Conservation (phyloP, 2,888 invertebrate species). For the Agriopis aurantiaria region DNA sequence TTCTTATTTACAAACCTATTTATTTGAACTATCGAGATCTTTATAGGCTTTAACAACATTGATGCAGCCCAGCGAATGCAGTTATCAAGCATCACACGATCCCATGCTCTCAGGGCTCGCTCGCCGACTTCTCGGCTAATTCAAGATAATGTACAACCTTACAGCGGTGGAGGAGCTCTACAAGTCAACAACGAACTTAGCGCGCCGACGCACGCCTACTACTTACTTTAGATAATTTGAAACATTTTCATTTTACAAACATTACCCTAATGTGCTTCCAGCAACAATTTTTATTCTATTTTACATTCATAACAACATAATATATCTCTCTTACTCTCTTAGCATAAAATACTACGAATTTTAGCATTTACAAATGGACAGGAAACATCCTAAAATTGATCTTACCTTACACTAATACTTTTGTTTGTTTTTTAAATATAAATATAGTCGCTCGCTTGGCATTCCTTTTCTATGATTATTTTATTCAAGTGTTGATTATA, state of each 20-base stretch:
- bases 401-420: conserved; percentile 52
- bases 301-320: conserved; percentile 49
- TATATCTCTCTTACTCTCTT: conserved; percentile 52
- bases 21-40: conserved; percentile 52
- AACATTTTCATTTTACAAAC: conserved; percentile 56
- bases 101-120: conserved; percentile 29
- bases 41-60: conserved; percentile 42
- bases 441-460: conserved; percentile 47
- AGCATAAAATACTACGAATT: conserved; percentile 49
- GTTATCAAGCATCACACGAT: conserved; percentile 37
- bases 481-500: conserved; percentile 22
- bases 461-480: conserved; percentile 32
- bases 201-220: conserved; percentile 45
- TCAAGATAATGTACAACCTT: conserved; percentile 33
- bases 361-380: conserved; percentile 53
- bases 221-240: conserved; percentile 48
- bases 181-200: conserved; percentile 37
- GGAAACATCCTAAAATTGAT: conserved; percentile 47
- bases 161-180: conserved; percentile 31
- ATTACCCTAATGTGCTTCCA: conserved; percentile 49
- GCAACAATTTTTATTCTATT: conserved; percentile 36
- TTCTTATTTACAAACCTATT: conserved; percentile 49
- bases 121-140: conserved; percentile 29
- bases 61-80: conserved; percentile 40
- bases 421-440: conserved; percentile 41